These are phyloP conservation scores for Glomeris maerens DNA, from an alignment of 1,140 invertebrate genomes.

Conservation along the genomic window DNA sequence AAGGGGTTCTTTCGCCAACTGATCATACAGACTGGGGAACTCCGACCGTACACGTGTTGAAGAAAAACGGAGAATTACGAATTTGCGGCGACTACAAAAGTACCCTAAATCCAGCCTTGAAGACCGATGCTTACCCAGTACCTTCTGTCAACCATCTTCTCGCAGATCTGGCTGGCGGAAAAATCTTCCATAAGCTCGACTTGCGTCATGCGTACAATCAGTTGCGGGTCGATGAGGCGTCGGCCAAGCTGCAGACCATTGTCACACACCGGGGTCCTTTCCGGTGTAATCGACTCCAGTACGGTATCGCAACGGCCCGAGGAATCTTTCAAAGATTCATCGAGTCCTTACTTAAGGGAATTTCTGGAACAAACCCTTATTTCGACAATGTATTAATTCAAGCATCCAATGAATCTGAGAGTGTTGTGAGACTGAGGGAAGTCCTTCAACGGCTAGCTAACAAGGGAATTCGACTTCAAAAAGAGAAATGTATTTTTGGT, in stretches of 20 bases:
- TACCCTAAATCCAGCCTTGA: constrained; percentile 19
- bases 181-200: constrained; percentile 21
- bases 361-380: constrained; percentile 7
- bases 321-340: constrained; percentile 16
- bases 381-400: constrained; percentile 16
- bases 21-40: constrained; percentile 8
- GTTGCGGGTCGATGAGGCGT: constrained; percentile 12
- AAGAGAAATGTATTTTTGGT: constrained; percentile 6
- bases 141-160: constrained; percentile 19
- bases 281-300: constrained; percentile 3
- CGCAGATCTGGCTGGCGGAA: no score
- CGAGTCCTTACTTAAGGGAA: constrained; percentile 13
- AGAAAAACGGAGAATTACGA: no score
- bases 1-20: constrained; percentile 14
- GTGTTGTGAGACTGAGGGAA: background rate
- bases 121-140: constrained; percentile 16
- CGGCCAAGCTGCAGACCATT: constrained; percentile 14
- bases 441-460: constrained; percentile 8
- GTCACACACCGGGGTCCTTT: constrained; percentile 21
- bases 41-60: no score
- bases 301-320: constrained; percentile 8
- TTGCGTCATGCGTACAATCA: constrained; percentile 19
- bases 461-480: no score
- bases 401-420: background rate
- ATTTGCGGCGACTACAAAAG: no score